Evolutionary conservation across 2,888 invertebrate species (phyloP).

Genomic region (Stenodema calcarata): DNA sequence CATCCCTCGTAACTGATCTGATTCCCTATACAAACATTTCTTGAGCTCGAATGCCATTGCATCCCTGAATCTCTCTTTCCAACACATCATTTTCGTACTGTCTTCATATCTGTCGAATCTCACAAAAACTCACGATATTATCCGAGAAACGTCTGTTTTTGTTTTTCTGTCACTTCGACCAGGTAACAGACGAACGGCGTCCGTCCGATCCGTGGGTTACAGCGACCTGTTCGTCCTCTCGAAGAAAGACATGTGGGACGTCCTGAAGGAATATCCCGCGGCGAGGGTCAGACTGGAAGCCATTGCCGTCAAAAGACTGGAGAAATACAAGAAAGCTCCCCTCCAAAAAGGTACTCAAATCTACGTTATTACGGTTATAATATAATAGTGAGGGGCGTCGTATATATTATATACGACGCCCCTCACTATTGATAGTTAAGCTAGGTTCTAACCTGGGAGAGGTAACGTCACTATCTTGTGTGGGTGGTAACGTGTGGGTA

Average conservation of each 20-base stretch:
- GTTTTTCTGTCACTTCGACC: not conserved
- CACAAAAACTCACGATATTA: not conserved
- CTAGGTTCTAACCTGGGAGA: no score
- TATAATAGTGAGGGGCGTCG: not conserved
- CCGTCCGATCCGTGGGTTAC: slow-evolving; percentile 97
- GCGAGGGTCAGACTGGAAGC: slow-evolving; percentile 93
- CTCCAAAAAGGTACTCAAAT: slow-evolving; percentile 82
- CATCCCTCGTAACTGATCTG: no score
- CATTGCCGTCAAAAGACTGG: slow-evolving; percentile 95
- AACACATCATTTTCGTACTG: no score
- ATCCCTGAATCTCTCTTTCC: no score
- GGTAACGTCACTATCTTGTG: no score
- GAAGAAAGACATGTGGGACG: slow-evolving; percentile 99
- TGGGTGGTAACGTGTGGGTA: no score
- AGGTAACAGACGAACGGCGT: slow-evolving; percentile 98
- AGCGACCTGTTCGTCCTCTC: slow-evolving; percentile 98
- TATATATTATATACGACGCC: no score
- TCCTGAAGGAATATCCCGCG: slow-evolving; percentile 93
- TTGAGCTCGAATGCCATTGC: no score
- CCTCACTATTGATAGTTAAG: no score
- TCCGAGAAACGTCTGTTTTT: not conserved
- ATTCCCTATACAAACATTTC: no score
- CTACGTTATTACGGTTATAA: no score
- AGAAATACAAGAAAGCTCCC: slow-evolving; percentile 95
- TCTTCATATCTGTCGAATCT: no score